Base-by-base conservation (phyloP, 2,888 invertebrate genomes). In the Cryptus armator region DNA sequence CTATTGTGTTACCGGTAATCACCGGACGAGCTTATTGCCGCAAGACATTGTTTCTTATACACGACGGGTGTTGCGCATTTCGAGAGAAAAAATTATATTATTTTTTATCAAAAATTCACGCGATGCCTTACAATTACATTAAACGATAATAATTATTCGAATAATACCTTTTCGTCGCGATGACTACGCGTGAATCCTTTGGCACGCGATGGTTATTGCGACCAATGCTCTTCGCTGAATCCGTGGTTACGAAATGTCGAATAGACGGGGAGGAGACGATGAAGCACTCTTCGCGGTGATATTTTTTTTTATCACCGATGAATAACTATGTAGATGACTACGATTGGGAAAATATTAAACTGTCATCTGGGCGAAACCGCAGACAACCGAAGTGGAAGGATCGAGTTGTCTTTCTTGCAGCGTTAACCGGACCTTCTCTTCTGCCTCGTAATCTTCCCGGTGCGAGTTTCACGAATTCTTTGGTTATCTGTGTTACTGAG, bases 341-440 rank as follows among this genome's bases (percentile, higher is more conserved):
- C 10, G 19, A 12, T 12, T 0, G 10, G 12, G 24, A 4, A 19
- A 24, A 56, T 56, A 1, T 56, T 24, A 24, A 56, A 37, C 37
- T 12, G 24, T 56, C 56, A 9, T 12, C 24, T 10, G 3, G 56
- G 5, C 7, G 24, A 56, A 19, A 9, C 12, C 19, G 64, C 53
- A 43, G 32, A 32, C 53, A 51, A 46, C 29, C 71, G 43, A 66
- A 53, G 64, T 44, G 37, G 10, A 48, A 43, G 44, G 14, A 29
- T 29, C 51, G 14, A 43, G 51, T 43, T 7, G 48, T 48, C 37
- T 53, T 56, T 37, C 24, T 14, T 53, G 53, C 76, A 77, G 66
- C 44, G 59, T 71, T 43, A 76, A 43, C 37, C 70, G 62, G 62
- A 82, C 53, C 71, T 66, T 56, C 53, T 70, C 48, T 16, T 77